phyloP scores from a whole-genome alignment of 1,140 invertebrate species.

The Lethrus apterus region DNA sequence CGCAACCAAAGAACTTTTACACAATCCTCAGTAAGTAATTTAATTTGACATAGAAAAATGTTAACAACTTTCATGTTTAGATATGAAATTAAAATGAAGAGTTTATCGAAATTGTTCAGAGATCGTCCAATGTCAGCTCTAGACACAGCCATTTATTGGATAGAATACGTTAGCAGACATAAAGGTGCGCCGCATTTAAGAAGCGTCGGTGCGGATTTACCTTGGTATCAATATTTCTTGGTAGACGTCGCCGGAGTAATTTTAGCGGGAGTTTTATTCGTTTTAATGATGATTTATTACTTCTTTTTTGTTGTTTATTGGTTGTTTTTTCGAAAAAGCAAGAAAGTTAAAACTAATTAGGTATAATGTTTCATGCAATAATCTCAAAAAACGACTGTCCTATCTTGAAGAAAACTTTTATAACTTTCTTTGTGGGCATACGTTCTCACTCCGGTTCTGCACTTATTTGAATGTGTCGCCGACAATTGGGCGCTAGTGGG shows the following conservation, averaged over 20 bases:
- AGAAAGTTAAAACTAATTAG: no score
- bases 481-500: no score
- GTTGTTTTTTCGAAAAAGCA: no score
- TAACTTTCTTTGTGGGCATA: no score
- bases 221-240: constrained; percentile 46
- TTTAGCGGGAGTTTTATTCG: neutral
- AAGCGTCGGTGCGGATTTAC: constrained; percentile 41
- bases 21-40: constrained; percentile 31
- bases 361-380: no score
- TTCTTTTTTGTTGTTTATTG: no score
- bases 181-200: constrained; percentile 47
- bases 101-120: constrained; percentile 9
- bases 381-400: no score
- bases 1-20: constrained; percentile 23
- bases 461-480: no score
- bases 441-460: no score
- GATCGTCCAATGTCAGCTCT: constrained; percentile 19
- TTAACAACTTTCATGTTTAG: neutral
- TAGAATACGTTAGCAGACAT: constrained; percentile 32
- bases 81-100: constrained; percentile 2
- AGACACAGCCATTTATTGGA: constrained; percentile 32
- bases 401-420: no score
- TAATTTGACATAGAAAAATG: neutral
- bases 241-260: constrained; percentile 41
- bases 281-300: no score